Evolutionary conservation across 1,140 invertebrate species (phyloP).

Genomic region (Bombyx mori): DNA sequence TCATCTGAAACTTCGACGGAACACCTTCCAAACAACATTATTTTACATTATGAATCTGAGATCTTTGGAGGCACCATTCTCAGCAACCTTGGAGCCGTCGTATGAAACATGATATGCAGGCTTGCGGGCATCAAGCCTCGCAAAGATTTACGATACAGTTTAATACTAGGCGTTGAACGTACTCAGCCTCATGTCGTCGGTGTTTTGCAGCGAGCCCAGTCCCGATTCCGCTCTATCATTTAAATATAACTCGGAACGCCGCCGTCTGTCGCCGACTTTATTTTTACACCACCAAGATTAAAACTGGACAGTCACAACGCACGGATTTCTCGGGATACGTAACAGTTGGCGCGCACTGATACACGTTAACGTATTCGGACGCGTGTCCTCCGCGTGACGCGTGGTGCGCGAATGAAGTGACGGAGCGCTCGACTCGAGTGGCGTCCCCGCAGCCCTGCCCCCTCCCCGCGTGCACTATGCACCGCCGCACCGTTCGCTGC

Average conservation of each 20-base stretch:
- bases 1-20: too few relatives aligned
- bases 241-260: slow-evolving; percentile 64
- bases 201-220: slow-evolving; percentile 42
- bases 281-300: slow-evolving; percentile 60
- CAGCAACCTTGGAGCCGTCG: too few relatives aligned
- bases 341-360: slow-evolving; percentile 16
- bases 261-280: slow-evolving; percentile 64
- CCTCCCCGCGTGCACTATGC: slow-evolving; percentile 42
- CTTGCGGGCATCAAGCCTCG: slow-evolving; percentile 9
- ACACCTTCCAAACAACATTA: too few relatives aligned
- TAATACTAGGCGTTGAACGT: slow-evolving; percentile 40
- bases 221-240: slow-evolving; percentile 58
- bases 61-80: too few relatives aligned
- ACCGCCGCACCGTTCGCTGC: slow-evolving; percentile 48
- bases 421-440: slow-evolving; percentile 27
- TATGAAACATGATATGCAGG: too few relatives aligned
- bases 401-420: slow-evolving; percentile 38
- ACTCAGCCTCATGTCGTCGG: slow-evolving; percentile 62
- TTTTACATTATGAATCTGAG: too few relatives aligned
- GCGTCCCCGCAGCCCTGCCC: slow-evolving; percentile 12
- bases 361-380: slow-evolving; percentile 9
- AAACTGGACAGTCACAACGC: slow-evolving; percentile 36
- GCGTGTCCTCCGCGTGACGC: slow-evolving; percentile 22
- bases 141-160: slow-evolving; percentile 36
- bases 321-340: slow-evolving; percentile 40